Percentiles rank a stretch among this genome's conserved stretches.
Conservation (phyloP, 1,140 invertebrate species). For the Eulimnadia texana region DNA sequence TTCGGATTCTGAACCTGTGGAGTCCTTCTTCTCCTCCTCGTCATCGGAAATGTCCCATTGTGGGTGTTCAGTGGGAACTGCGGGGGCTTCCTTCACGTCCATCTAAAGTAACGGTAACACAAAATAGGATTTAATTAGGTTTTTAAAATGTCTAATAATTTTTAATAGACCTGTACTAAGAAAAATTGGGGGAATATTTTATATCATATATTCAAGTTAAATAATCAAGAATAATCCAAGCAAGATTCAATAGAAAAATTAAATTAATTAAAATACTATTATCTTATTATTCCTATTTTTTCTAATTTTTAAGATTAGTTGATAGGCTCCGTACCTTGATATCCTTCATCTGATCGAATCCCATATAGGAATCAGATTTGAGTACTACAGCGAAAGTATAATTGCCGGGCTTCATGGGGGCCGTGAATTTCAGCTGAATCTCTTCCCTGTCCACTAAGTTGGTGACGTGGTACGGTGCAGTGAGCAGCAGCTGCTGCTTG, state of each 20-base stretch:
- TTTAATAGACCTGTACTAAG: neutral
- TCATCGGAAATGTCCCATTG: conserved; percentile 93
- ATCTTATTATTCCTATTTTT: too few relatives aligned
- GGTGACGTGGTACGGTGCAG: conserved; percentile 81
- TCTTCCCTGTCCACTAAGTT: conserved; percentile 62
- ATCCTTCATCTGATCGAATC: conserved; percentile 78
- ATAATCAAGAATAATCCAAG: too few relatives aligned
- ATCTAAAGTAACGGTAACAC: conserved; percentile 44
- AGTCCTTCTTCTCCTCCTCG: conserved; percentile 54
- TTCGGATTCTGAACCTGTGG: conserved; percentile 43
- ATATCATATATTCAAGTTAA: too few relatives aligned
- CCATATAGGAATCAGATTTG: conserved; percentile 87
- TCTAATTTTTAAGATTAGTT: conserved; percentile 7
- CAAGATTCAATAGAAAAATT: too few relatives aligned
- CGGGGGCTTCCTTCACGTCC: conserved; percentile 88
- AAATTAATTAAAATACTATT: too few relatives aligned
- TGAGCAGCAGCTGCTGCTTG: conserved; percentile 75
- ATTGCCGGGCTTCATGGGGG: conserved; percentile 76
- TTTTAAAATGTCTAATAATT: conserved; percentile 8
- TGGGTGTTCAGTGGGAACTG: conserved; percentile 75
- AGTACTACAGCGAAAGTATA: conserved; percentile 91
- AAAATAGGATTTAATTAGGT: too few relatives aligned
- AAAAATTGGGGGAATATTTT: neutral
- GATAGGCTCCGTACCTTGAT: conserved; percentile 48
- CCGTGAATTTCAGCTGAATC: conserved; percentile 88